A percentile compares a stretch with the other conserved stretches of the same genome.
phyloP scores from a whole-genome alignment of 2,888 invertebrate species.

The Agriopis aurantiaria region DNA sequence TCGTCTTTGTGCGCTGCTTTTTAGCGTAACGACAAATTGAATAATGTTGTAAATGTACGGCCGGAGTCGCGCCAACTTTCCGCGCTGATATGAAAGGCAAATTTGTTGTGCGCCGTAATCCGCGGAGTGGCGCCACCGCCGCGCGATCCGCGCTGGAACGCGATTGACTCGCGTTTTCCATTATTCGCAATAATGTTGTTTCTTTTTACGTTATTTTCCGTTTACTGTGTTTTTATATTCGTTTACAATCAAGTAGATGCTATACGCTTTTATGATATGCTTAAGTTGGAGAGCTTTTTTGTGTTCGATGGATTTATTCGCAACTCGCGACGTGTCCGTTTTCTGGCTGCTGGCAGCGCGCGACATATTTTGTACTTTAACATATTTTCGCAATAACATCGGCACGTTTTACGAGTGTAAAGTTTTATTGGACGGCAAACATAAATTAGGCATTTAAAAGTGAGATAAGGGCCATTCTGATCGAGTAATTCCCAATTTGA shows the following conservation, averaged over 20 bases:
- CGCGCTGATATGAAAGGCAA: conserved; percentile 45
- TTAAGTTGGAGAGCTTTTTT: conserved; percentile 16
- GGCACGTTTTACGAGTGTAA: conserved; percentile 6
- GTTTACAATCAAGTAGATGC: conserved; percentile 31
- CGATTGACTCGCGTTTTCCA: conserved; percentile 40
- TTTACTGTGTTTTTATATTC: conserved; percentile 34
- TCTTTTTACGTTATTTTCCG: conserved; percentile 33
- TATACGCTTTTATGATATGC: conserved; percentile 22
- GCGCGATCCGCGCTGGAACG: conserved; percentile 4
- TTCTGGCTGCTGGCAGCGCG: neutral
- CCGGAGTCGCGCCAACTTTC: conserved; percentile 50
- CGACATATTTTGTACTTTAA: conserved; percentile 6
- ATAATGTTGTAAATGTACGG: conserved; percentile 68
- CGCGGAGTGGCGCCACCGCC: conserved; percentile 30
- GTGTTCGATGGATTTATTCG: conserved; percentile 18
- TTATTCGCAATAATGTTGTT: conserved; percentile 38
- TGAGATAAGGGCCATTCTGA: conserved; percentile 34
- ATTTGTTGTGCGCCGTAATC: conserved; percentile 43
- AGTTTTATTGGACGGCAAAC: conserved; percentile 24
- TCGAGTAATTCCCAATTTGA: conserved; percentile 52
- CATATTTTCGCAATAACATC: conserved; percentile 16
- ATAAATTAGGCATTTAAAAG: conserved; percentile 35
- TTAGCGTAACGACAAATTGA: conserved; percentile 75
- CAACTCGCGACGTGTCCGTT: neutral
- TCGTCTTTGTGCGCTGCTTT: conserved; percentile 67